Conservation (phyloP, 2,113 vertebrate species). For the Platysteira castanea region DNA sequence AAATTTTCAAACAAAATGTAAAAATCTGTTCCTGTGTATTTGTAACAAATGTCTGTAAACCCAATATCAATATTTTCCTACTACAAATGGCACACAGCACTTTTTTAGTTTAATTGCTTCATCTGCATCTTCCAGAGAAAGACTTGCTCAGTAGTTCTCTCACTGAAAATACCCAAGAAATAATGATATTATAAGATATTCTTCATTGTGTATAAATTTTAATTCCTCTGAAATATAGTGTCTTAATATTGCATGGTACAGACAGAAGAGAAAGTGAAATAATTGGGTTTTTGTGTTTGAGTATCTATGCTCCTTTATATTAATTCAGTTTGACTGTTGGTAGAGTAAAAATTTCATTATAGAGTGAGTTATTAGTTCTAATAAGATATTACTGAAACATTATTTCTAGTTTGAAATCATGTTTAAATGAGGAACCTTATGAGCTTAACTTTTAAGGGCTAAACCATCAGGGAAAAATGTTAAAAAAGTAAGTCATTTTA, state of each 20-base stretch:
- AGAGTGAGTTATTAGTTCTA: not conserved
- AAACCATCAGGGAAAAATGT: not conserved
- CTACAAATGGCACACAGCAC: not conserved
- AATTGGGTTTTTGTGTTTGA: not conserved
- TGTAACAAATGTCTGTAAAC: not conserved
- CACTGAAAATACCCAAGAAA: not conserved
- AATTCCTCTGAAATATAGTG: not conserved
- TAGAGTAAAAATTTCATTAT: not conserved
- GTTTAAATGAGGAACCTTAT: not conserved
- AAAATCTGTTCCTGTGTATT: not conserved
- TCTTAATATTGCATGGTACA: not conserved
- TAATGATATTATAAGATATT: not conserved
- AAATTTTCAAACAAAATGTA: not conserved
- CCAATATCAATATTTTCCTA: not conserved
- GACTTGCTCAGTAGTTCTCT: not conserved
- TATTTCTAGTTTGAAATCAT: constrained; percentile 1
- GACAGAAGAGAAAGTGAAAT: not conserved
- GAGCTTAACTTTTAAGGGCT: not conserved
- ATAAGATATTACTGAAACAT: not conserved
- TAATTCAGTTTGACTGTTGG: not conserved
- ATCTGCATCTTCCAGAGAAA: not conserved
- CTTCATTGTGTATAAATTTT: not conserved
- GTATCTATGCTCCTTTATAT: not conserved
- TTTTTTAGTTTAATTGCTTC: not conserved
- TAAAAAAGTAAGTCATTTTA: not conserved